Base-by-base conservation (phyloP, 2,113 vertebrate genomes). In the Pelecanoides urinatrix region DNA sequence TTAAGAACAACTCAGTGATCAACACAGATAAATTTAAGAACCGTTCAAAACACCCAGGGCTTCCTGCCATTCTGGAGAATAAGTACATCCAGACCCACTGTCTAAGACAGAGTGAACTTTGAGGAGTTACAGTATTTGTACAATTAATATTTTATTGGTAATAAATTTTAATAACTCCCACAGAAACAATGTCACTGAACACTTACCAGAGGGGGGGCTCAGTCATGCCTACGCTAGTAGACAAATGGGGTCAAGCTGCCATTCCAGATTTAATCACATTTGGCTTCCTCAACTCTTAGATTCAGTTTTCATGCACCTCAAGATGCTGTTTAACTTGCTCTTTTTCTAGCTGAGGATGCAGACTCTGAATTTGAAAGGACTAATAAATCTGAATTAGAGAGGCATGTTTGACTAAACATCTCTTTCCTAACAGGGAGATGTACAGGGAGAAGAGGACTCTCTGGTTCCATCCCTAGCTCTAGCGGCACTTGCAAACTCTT, bases 161-260 rank as follows among this genome's bases (percentile, higher is more conserved):
- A 91, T 90, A 73, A 81, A 90, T 86, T 92, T 95, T 92, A 93
- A 85, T 84, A 94, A 65, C 19, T 93, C 44, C 30, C 55, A 80
- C 47, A 78, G 72, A 92, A 92, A 92, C 16, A 36, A 63, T 10
- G 55, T 79, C 49, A 92, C 23, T 56, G 66, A 90, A 91, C 52
- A 74, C 38, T 72, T 88, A 94, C 27, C 27, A 71, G 10, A 94
- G 34, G 29, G 27, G 66, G 30, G 52, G 44, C 12, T 90, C 93
- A 82, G 74, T 72, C 34, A 61, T 79, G 92, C 78, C 74, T 87
- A 61, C 25, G 42, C 34, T 61, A 58, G 53, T n/a, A 91, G 80
- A 55, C 19, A 95, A 95, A 93, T 19, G 36, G 42, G 81, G 58
- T 81, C 90, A 96, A 95, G 30, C 40, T 88, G 84, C 74, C 93